Base-by-base conservation (phyloP, 2,797 vertebrate genomes). In the Ctenopoma kingsleyae region DNA sequence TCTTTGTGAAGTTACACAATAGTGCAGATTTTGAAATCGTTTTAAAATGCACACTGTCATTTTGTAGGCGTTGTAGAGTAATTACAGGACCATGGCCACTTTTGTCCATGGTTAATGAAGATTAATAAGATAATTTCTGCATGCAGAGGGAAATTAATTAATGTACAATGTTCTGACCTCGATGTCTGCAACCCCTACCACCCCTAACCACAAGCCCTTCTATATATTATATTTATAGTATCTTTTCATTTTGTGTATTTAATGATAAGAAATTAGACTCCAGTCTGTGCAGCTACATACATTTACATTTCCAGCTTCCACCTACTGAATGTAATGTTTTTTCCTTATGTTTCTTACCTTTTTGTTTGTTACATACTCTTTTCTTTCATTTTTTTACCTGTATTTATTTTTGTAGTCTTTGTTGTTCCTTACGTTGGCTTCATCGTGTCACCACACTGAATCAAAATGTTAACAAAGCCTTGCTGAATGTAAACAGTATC, bases 81-180 rank as follows among this genome's bases (percentile, higher is more conserved):
- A 83, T 87, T 82, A 72, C 52, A 64, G 32, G 23, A 32, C 48
- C 17, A n/a, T 3, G 2, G 58, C 23, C 58, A 12, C 50, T 76
- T 84, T 81, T 82, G 58, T 83, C 64, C 50, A 3, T 7, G n/a
- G 64, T 80, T 85, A 87, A 88, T 76, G 54, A 68, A 84, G 77
- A 87, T 87, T 85, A 87, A 82, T 76, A 63, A 67, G 68, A 87
- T 87, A 23, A 86, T 79, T 81, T 72, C 69, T 80, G 65, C 32
- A 62, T 59, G 75, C 13, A 3, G 46, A 38, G 40, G 19, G 23
- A 71, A 71, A 77, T 77, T 63, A 80, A 85, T 87, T 74, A 83
- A 78, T 51, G 56, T 30, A 30, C 73, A 68, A 67, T 56, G 56
- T 53, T 78, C 27, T 80, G 80, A 87, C 84, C 75, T 78, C 50